Percentiles rank a stretch among this genome's conserved stretches.
phyloP scores from a whole-genome alignment of 2,888 invertebrate genomes.

The Nephrotoma appendiculata region DNA sequence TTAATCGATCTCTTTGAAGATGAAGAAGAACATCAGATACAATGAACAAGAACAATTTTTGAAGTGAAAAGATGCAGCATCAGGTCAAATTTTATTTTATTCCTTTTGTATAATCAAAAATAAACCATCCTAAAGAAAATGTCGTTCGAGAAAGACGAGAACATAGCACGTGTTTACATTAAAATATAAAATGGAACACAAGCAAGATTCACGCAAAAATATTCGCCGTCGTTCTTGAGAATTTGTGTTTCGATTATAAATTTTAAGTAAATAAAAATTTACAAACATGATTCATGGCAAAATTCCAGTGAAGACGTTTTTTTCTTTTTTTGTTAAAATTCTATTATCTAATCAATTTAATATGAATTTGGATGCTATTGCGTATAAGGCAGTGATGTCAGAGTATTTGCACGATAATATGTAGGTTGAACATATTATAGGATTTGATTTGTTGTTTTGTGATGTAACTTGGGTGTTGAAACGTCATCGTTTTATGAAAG shows the following conservation, averaged over 20 bases:
- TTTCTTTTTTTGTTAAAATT: neutral
- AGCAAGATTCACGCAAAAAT: neutral
- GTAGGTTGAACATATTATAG: neutral
- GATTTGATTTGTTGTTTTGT: neutral
- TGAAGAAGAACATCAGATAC: neutral
- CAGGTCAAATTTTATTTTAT: neutral
- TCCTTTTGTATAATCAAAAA: neutral
- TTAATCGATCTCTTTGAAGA: neutral
- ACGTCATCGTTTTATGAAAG: neutral
- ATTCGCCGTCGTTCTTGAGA: neutral
- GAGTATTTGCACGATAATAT: neutral
- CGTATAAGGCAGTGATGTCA: neutral
- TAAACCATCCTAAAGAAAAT: neutral
- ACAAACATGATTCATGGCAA: neutral
- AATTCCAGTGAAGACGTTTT: neutral
- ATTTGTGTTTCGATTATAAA: neutral
- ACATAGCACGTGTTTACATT: neutral
- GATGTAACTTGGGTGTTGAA: neutral
- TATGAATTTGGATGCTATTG: neutral
- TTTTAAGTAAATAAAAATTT: neutral
- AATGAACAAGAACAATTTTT: neutral
- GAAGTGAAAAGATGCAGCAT: neutral
- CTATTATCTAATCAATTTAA: neutral
- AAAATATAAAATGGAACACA: neutral
- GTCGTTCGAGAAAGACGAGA: neutral